phyloP scores from a whole-genome alignment of 1,140 invertebrate genomes.

The Matsumurasca onukii region DNA sequence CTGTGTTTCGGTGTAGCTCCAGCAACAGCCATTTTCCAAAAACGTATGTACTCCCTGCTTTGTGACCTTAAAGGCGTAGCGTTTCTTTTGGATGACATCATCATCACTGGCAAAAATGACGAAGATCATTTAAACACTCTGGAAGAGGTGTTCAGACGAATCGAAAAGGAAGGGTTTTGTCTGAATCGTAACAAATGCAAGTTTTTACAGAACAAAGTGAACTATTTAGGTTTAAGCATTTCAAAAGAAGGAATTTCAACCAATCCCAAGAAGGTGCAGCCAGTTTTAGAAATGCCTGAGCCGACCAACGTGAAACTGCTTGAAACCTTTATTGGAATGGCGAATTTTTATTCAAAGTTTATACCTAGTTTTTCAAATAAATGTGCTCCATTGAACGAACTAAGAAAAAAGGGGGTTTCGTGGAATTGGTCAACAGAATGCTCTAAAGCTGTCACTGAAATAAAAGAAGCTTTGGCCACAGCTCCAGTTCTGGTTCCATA shows the following conservation, averaged over 20 bases:
- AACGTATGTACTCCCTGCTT: background rate
- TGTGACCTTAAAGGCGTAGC: background rate
- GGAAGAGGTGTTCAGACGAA: background rate
- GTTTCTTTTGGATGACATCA: background rate
- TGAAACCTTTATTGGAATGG: slow-evolving; percentile 7
- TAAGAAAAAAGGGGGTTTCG: background rate
- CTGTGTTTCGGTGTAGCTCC: background rate
- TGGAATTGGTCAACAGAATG: background rate
- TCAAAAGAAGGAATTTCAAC: slow-evolving; percentile 2
- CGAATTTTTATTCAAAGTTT: background rate
- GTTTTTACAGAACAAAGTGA: background rate
- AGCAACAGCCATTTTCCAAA: slow-evolving; percentile 11
- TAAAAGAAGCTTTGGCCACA: background rate
- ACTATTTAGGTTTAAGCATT: background rate
- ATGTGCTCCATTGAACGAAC: background rate
- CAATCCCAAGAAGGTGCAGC: background rate
- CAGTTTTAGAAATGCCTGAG: background rate
- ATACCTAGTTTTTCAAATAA: background rate
- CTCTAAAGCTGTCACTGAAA: background rate
- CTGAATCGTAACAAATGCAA: background rate
- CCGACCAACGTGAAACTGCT: background rate
- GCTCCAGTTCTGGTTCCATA: background rate
- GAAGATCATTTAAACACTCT: background rate
- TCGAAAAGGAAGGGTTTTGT: background rate
- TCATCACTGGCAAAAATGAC: slow-evolving; percentile 2